Base-by-base conservation (phyloP, 2,797 vertebrate species). In the Myotis myotis region DNA sequence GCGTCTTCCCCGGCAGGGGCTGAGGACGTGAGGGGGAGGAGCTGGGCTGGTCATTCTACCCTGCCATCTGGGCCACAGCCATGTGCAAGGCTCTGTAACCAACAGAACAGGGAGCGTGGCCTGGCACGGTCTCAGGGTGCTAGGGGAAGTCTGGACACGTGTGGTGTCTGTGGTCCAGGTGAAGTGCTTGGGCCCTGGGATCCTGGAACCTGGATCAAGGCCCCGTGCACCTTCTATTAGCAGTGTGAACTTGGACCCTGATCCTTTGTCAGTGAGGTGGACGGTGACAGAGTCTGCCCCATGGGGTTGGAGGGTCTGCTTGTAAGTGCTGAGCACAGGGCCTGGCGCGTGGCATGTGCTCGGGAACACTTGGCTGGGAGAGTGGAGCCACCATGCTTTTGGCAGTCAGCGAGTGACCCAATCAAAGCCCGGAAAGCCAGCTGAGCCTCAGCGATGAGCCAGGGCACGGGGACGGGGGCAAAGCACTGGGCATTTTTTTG, bases 1-100 rank as follows among this genome's bases (percentile, higher is more conserved):
- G 15, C 20, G 0, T 8, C 44, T 78, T 51, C 33, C 38, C 68
- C 23, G 25, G 22, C 20, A 0, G 0, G 28, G 28, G 30, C 60
- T 60, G 23, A 5, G 57, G 36, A 20, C 5, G 0, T 1, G 9
- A 30, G 0, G 5, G 3, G 36, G 9, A 20, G 57, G 41, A 20
- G 64, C 2, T 47, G 36, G 30, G 3, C 23, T 15, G 36, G 30
- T 6, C 60, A n/a, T n/a, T 64, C 60, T 64, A 6, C 60, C 15
- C 55, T 5, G 0, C 60, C 70, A 3, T 33, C 15, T 4, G 36
- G 93, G 87, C n/a, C 38, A 1, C 1, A 13, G 55, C 25, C 16
- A 0, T 0, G 2, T 57, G 57, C 33, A n/a, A 16, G 0, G 1
- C 64, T 19, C 47, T 0, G n/a, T 38, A 60, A 66, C 3, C 30